phyloP scores from a whole-genome alignment of 2,888 invertebrate species.

The Apodemia duryi region DNA sequence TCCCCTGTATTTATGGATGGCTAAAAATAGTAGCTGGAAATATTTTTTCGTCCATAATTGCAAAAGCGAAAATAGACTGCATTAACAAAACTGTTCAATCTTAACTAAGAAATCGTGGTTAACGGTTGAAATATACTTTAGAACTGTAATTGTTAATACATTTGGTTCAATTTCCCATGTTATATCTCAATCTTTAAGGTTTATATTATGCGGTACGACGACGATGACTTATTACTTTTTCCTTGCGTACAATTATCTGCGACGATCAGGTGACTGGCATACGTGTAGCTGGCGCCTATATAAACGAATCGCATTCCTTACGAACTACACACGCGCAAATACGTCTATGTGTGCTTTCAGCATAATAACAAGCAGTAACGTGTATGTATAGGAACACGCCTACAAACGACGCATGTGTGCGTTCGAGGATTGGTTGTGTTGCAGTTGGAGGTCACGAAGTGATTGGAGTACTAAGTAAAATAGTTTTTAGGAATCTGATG shows the following conservation, averaged over 20 bases:
- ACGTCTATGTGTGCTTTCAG: slow-evolving; percentile 46
- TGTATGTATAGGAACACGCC: slow-evolving; percentile 63
- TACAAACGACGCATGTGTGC: slow-evolving; percentile 46
- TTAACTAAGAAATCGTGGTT: slow-evolving; percentile 24
- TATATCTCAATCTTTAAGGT: not conserved
- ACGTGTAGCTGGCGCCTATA: slow-evolving; percentile 52
- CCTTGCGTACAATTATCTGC: not conserved
- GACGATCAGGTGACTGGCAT: slow-evolving; percentile 58
- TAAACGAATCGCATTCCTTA: slow-evolving; percentile 63
- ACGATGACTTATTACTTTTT: not conserved
- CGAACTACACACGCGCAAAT: slow-evolving; percentile 36
- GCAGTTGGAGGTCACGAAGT: slow-evolving; percentile 60
- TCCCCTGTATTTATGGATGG: not conserved
- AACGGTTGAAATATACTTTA: not conserved
- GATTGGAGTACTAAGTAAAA: slow-evolving; percentile 49
- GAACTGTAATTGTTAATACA: not conserved
- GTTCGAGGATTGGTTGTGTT: slow-evolving; percentile 47
- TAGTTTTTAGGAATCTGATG: slow-evolving; percentile 41
- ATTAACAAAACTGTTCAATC: slow-evolving; percentile 43
- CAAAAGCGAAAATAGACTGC: slow-evolving; percentile 38
- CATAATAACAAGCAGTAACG: slow-evolving; percentile 44
- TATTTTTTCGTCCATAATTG: slow-evolving; percentile 6
- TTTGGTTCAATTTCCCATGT: slow-evolving; percentile 13
- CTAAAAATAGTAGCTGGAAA: slow-evolving; percentile 11
- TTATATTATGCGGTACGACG: not conserved